A percentile compares a stretch with the other conserved stretches of the same genome.
Evolutionary conservation across 2,113 vertebrate genomes (phyloP).

Genomic region (Myanophis thanlyinensis): DNA sequence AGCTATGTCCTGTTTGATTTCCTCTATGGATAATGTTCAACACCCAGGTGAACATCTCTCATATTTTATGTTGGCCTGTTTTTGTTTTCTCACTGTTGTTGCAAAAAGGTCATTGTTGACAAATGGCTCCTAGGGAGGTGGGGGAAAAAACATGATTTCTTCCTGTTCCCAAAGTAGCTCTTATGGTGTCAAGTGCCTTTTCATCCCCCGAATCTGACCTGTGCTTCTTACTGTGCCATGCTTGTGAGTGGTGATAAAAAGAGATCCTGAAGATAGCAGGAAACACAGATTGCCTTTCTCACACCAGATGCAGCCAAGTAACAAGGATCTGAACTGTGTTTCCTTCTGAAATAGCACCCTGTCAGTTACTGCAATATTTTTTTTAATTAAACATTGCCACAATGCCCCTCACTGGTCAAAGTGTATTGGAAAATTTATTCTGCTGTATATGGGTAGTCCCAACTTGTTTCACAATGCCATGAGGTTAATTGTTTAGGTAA

Average conservation of each 20-base stretch:
- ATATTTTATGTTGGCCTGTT: not conserved
- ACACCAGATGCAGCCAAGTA: not conserved
- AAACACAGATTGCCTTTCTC: slow-evolving; percentile 21
- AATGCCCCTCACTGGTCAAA: not conserved
- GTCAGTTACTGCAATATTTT: not conserved
- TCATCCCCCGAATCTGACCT: slow-evolving; percentile 11
- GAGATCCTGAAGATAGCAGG: not conserved
- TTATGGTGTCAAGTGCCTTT: not conserved
- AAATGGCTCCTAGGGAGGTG: not conserved
- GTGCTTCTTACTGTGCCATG: not conserved
- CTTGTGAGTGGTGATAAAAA: not conserved
- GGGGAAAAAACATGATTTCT: not conserved
- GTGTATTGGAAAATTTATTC: not conserved
- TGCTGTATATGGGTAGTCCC: not conserved
- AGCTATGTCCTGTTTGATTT: not conserved
- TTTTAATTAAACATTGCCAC: not conserved
- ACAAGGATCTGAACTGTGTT: not conserved
- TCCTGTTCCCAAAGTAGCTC: not conserved
- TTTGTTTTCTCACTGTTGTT: not conserved
- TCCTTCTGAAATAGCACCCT: not conserved
- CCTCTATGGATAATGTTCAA: not conserved
- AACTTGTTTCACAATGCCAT: not conserved
- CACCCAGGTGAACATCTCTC: not conserved
- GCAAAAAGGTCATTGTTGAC: not conserved
- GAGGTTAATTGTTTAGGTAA: not conserved